phyloP scores from a whole-genome alignment of 92 coral and sea anemone genomes.

The Siderastrea radians region DNA sequence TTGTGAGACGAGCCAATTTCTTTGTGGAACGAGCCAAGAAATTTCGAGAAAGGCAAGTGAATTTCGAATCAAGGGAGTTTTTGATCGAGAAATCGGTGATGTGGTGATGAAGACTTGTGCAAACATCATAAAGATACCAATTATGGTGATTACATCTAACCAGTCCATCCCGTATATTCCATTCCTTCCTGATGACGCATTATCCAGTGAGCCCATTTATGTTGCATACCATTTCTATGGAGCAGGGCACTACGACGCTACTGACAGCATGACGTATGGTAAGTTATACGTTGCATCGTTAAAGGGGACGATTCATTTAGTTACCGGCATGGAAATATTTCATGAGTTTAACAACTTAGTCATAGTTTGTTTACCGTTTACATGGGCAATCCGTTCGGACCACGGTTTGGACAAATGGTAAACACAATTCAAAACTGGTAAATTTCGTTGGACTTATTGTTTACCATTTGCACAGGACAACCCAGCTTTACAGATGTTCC shows the following conservation, averaged over 20 bases:
- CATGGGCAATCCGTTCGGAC: too few species aligned
- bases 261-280: conserved; percentile 6
- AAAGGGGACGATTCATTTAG: background rate
- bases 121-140: conserved; percentile 51
- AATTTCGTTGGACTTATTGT: too few species aligned
- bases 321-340: background rate
- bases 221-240: conserved; percentile 66
- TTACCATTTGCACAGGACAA: too few species aligned
- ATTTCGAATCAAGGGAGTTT: conserved; percentile 45
- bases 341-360: too few species aligned
- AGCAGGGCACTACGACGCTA: conserved; percentile 74
- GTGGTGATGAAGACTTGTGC: conserved; percentile 57
- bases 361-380: too few species aligned
- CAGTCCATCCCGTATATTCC: conserved; percentile 56
- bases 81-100: conserved; percentile 61
- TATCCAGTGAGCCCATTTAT: conserved; percentile 47
- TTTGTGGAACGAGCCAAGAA: conserved; percentile 19
- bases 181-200: conserved; percentile 49
- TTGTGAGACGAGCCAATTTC: background rate
- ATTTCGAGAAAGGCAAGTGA: conserved; percentile 28
- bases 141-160: conserved; percentile 61
- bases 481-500: too few species aligned
- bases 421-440: too few species aligned
- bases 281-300: too few species aligned
- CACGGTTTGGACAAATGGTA: too few species aligned